These are phyloP conservation scores for Bufo bufo DNA, from an alignment of 2,113 vertebrate genomes.

Conservation along the genomic window DNA sequence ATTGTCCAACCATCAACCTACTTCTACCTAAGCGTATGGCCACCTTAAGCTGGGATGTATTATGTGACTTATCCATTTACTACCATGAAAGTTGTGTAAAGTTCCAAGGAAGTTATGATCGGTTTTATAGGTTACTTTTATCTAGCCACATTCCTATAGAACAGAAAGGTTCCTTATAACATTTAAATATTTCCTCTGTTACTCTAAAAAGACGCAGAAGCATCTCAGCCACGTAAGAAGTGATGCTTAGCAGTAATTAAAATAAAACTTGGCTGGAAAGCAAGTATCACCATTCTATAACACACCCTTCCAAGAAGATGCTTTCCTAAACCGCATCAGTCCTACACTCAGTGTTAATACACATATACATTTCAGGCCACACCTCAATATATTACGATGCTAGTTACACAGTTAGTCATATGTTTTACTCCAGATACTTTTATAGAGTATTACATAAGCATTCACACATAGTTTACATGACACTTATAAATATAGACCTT, in stretches of 20 bases:
- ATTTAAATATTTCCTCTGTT: neutral
- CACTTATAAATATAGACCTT: neutral
- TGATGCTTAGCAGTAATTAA: neutral
- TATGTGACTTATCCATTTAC: neutral
- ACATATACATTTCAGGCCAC: conserved; percentile 12
- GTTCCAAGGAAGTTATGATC: neutral
- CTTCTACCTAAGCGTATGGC: no score
- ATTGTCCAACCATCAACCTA: no score
- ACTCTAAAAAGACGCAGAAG: neutral
- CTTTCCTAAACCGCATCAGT: neutral
- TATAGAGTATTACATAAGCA: conserved; percentile 18
- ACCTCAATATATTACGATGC: conserved; percentile 16
- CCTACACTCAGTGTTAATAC: neutral
- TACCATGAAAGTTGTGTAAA: neutral
- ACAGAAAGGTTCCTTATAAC: neutral
- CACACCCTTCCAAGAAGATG: neutral
- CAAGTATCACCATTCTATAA: neutral
- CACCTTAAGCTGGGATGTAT: neutral
- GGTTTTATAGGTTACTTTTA: neutral
- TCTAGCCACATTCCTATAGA: neutral
- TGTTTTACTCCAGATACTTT: neutral
- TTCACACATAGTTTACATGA: conserved; percentile 3
- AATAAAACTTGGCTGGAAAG: conserved; percentile 38
- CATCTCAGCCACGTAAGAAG: neutral
- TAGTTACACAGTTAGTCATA: conserved; percentile 19